phyloP scores from a whole-genome alignment of 2,113 vertebrate species.

The Tupaia chinensis region DNA sequence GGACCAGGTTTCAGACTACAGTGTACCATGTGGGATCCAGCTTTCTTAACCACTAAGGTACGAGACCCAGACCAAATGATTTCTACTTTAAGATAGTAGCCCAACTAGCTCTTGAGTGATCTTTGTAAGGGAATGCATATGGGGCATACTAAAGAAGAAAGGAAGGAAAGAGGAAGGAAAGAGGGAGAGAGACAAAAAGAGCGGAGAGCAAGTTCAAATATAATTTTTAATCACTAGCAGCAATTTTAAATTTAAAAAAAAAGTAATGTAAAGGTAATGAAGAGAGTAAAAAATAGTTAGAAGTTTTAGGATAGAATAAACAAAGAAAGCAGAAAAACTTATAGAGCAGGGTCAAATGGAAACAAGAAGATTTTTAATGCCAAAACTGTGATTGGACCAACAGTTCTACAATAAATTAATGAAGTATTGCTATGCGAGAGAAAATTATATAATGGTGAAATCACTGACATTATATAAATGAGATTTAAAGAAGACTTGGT shows the following conservation, averaged over 20 bases:
- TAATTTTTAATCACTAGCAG: neutral
- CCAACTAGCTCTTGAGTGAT: neutral
- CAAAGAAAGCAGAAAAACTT: neutral
- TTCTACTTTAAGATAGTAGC: neutral
- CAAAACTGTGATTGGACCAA: neutral
- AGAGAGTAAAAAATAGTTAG: neutral
- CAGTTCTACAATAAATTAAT: neutral
- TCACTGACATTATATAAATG: neutral
- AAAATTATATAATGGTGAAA: neutral
- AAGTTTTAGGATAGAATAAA: neutral
- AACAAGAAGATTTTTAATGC: neutral
- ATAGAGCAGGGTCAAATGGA: neutral
- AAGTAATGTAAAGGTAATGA: neutral
- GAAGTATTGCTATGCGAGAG: neutral
- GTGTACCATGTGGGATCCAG: too few species aligned
- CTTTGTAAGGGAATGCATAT: neutral
- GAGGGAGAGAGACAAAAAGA: neutral
- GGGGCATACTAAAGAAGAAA: too few species aligned
- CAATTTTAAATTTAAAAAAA: neutral
- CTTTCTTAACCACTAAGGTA: too few species aligned
- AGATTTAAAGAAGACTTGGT: neutral
- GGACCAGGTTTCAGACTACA: too few species aligned
- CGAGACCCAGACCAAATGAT: neutral
- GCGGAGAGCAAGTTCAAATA: neutral
- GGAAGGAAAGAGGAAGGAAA: rapidly evolving